phyloP scores from a whole-genome alignment of 2,888 invertebrate species.

The Athalia circularis region DNA sequence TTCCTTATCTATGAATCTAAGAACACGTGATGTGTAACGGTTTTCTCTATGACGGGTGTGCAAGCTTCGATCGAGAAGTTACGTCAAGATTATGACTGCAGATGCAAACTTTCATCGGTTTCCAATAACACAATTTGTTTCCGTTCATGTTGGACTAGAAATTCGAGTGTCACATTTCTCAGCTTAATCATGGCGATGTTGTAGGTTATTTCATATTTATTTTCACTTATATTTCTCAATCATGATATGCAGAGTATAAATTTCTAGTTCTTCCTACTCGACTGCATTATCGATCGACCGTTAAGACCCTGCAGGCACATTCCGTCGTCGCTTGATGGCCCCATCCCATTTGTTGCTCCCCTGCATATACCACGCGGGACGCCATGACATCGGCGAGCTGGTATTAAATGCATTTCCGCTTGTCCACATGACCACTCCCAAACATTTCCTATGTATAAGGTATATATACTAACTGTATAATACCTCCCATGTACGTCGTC shows the following conservation, averaged over 20 bases:
- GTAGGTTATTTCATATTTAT: too few relatives aligned
- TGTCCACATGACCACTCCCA: too few relatives aligned
- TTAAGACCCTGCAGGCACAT: not conserved
- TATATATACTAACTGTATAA: too few relatives aligned
- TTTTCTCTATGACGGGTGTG: constrained; percentile 12
- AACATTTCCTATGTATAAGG: not conserved
- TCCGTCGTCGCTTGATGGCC: not conserved
- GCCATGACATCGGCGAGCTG: not conserved
- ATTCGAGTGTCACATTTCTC: too few relatives aligned
- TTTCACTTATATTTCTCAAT: not conserved
- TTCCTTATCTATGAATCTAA: too few relatives aligned
- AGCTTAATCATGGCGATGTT: too few relatives aligned
- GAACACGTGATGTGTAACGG: not conserved
- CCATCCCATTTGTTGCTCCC: not conserved
- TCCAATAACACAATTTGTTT: not conserved
- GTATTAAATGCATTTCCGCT: constrained; percentile 13
- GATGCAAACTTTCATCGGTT: not conserved
- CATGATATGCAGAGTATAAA: not conserved
- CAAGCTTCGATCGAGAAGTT: constrained; percentile 10
- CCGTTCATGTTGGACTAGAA: not conserved
- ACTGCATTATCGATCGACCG: constrained; percentile 12
- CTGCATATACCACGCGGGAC: too few relatives aligned
- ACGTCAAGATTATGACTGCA: not conserved
- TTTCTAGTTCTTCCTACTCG: not conserved
- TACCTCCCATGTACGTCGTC: too few relatives aligned